Conservation (phyloP, 2,113 vertebrate genomes). For the Cepphus grylle region DNA sequence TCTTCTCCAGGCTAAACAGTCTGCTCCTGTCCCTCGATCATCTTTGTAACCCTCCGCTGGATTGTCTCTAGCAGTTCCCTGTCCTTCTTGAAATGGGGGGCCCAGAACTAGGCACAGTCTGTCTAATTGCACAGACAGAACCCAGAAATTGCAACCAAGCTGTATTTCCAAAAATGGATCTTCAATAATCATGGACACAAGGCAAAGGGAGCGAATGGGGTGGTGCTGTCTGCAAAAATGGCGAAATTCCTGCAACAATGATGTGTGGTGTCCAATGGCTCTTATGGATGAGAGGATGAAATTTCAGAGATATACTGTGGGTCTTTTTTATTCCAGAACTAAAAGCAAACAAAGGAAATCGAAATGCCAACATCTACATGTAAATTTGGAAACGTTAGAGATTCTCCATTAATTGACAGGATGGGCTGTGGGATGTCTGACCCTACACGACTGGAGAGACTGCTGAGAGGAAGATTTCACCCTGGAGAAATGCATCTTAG, state of each 20-base stretch:
- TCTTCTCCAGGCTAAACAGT: background rate
- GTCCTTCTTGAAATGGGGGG: background rate
- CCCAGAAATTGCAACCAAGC: background rate
- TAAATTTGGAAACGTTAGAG: background rate
- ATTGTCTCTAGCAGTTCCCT: background rate
- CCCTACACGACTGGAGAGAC: background rate
- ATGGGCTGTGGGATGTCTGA: background rate
- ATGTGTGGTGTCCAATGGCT: rapidly evolving
- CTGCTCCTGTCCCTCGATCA: background rate
- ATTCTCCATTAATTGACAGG: background rate
- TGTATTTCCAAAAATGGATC: background rate
- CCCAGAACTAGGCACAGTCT: background rate
- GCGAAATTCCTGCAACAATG: background rate
- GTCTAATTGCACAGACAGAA: background rate
- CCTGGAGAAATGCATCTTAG: background rate
- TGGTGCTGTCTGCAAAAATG: background rate
- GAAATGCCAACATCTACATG: background rate
- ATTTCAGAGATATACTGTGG: background rate
- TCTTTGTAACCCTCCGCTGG: background rate
- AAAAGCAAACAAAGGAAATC: background rate
- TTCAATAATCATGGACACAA: background rate
- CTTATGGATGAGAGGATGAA: background rate
- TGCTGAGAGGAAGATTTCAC: background rate
- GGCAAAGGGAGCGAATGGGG: background rate
- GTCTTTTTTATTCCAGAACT: background rate